phyloP scores from a whole-genome alignment of 2,113 vertebrate species.

The Poecile atricapillus region DNA sequence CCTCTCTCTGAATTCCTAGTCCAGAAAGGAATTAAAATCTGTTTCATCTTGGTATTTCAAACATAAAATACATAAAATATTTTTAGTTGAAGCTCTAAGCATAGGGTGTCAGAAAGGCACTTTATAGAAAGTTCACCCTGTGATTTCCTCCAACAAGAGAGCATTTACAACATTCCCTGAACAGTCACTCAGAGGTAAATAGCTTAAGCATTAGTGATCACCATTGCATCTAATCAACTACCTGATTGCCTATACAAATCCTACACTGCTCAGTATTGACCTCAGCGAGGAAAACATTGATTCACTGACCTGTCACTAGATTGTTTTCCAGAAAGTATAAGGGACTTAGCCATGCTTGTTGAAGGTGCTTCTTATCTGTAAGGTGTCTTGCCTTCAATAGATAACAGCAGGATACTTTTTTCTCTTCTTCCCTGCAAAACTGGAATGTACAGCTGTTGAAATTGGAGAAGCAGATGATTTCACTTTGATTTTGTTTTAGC shows the following conservation, averaged over 20 bases:
- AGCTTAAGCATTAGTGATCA: slow-evolving; percentile 10
- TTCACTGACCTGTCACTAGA: slow-evolving; percentile 44
- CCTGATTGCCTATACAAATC: slow-evolving; percentile 12
- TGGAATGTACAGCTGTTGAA: background rate
- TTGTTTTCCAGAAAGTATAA: slow-evolving; percentile 29
- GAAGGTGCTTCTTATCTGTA: background rate
- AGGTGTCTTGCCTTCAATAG: background rate
- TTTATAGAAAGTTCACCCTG: background rate
- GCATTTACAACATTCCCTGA: background rate
- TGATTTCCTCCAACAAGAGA: background rate
- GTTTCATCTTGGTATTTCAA: background rate
- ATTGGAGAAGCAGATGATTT: slow-evolving; percentile 1
- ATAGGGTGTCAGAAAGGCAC: background rate
- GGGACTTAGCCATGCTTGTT: background rate
- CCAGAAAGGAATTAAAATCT: background rate
- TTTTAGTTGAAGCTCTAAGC: background rate
- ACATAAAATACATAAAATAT: background rate
- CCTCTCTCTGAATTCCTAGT: background rate
- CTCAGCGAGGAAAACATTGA: slow-evolving; percentile 25
- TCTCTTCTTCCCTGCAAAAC: background rate
- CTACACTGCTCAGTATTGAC: slow-evolving; percentile 37
- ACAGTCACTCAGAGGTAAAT: slow-evolving; percentile 18
- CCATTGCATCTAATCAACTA: slow-evolving; percentile 20
- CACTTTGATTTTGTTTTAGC: slow-evolving; percentile 1
- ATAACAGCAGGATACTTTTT: background rate